These are phyloP conservation scores for Drosophila lacteicornis DNA, from an alignment of 1,140 invertebrate genomes.

Conservation along the genomic window DNA sequence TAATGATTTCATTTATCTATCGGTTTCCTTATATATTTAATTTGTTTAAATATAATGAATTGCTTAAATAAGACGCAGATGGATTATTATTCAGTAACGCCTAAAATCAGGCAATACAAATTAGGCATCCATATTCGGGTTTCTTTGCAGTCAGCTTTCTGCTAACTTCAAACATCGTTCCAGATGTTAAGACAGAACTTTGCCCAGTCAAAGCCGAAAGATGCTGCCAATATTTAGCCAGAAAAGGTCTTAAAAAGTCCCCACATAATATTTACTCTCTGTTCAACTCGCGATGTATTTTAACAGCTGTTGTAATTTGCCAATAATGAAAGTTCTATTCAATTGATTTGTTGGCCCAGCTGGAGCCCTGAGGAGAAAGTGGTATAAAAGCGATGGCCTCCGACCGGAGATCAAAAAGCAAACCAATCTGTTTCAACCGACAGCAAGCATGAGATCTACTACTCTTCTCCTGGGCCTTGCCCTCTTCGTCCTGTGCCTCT, in stretches of 20 bases:
- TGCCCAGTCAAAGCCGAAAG: neutral
- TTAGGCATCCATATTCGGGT: neutral
- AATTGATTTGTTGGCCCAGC: conserved; percentile 33
- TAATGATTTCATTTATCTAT: too few species aligned
- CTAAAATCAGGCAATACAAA: conserved; percentile 3
- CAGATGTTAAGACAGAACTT: neutral
- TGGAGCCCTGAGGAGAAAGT: neutral
- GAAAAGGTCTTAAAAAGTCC: neutral
- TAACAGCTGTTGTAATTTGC: conserved; percentile 16
- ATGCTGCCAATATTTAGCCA: conserved; percentile 11
- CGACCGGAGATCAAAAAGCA: conserved; percentile 7
- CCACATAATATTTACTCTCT: conserved; percentile 4
- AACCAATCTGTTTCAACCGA: conserved; percentile 6
- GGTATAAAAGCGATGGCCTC: conserved; percentile 10
- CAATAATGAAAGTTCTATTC: conserved; percentile 18
- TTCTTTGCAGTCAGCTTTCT: conserved; percentile 6
- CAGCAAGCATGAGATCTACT: conserved; percentile 11
- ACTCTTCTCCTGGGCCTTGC: conserved; percentile 26
- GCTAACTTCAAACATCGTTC: too few species aligned
- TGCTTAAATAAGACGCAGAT: neutral
- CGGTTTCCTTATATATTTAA: neutral
- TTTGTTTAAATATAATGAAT: neutral
- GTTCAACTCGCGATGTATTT: conserved; percentile 5
- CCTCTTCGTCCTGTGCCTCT: conserved; percentile 19
- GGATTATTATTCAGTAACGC: neutral